phyloP scores from a whole-genome alignment of 2,797 vertebrate genomes.

The Pangasius mekongensis region DNA sequence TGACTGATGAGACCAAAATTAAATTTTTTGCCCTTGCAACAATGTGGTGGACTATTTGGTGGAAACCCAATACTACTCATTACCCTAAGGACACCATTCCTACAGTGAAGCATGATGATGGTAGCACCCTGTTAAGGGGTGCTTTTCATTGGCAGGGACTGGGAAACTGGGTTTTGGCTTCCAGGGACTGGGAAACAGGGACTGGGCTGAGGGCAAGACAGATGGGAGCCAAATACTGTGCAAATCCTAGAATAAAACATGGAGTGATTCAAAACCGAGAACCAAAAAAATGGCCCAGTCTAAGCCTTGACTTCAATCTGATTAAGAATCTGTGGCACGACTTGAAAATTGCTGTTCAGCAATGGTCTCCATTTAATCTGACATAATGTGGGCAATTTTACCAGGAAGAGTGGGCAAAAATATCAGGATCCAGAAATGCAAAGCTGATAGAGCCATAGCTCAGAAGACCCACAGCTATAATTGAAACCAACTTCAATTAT shows the following conservation, averaged over 20 bases:
- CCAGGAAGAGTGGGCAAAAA: not conserved
- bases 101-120: not conserved
- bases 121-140: not conserved
- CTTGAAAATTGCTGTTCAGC: not conserved
- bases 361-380: not conserved
- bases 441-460: not conserved
- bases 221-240: not conserved
- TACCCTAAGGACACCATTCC: not conserved
- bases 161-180: not conserved
- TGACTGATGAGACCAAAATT: not conserved
- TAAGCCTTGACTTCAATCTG: not conserved
- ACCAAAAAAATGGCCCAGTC: not conserved
- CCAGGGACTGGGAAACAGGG: not conserved
- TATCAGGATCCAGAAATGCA: not conserved
- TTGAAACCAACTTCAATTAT: not conserved
- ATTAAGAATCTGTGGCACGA: not conserved
- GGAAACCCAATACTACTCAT: not conserved
- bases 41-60: not conserved
- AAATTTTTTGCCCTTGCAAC: not conserved
- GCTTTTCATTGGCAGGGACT: not conserved
- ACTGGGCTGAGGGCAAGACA: not conserved
- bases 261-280: not conserved
- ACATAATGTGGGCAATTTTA: not conserved
- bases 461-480: not conserved
- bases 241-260: not conserved